Evolutionary conservation across 2,888 invertebrate genomes (phyloP).

Genomic region (Cybosia mesomella): DNA sequence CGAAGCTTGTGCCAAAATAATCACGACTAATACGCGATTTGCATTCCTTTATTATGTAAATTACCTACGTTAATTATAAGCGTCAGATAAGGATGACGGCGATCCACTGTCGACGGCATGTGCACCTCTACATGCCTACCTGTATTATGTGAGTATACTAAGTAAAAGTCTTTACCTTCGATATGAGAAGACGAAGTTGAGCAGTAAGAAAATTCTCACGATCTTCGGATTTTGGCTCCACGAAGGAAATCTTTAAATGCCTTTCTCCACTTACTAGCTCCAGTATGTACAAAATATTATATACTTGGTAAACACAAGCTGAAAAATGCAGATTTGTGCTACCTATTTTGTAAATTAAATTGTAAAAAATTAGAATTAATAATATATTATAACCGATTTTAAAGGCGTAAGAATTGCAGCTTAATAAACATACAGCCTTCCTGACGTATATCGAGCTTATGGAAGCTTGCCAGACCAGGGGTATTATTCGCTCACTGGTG

Average conservation of each 20-base stretch:
- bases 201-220: neutral
- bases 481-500: neutral
- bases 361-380: no score
- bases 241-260: neutral
- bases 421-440: no score
- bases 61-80: conserved; percentile 60
- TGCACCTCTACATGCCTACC: conserved; percentile 62
- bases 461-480: neutral
- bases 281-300: neutral
- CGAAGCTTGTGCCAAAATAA: conserved; percentile 37
- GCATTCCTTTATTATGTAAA: conserved; percentile 50
- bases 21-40: conserved; percentile 35
- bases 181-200: conserved; percentile 28
- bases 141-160: conserved; percentile 60
- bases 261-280: neutral
- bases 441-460: neutral
- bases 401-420: no score
- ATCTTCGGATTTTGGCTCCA: neutral
- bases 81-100: conserved; percentile 50
- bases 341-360: no score
- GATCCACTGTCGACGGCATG: conserved; percentile 52
- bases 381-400: no score
- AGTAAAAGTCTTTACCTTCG: conserved; percentile 46
- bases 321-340: neutral
- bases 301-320: neutral